These are phyloP conservation scores for Pogonomyrmex californicus DNA, from an alignment of 1,140 invertebrate species.

Conservation along the genomic window DNA sequence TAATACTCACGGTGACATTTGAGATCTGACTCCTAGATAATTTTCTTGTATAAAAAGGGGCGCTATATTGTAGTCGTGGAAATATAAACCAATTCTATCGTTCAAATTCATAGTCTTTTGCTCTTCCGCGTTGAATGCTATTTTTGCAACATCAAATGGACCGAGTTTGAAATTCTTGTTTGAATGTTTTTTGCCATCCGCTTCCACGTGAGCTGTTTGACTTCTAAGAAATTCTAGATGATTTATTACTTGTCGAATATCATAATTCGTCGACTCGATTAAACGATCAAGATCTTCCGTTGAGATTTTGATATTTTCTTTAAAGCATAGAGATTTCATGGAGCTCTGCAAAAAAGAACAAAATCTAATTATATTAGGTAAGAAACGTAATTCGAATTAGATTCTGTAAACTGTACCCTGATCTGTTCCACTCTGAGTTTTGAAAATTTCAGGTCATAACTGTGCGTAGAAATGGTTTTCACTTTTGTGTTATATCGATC, in stretches of 20 bases:
- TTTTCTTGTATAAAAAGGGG: slow-evolving; percentile 99
- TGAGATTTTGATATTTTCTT: slow-evolving; percentile 95
- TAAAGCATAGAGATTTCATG: slow-evolving; percentile 96
- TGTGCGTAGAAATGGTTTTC: slow-evolving; percentile 96
- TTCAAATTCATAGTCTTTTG: slow-evolving; percentile 93
- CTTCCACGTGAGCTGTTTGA: slow-evolving; percentile 87
- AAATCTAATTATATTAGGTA: slow-evolving; percentile 14
- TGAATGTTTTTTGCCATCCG: slow-evolving; percentile 87
- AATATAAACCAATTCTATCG: slow-evolving; percentile 97
- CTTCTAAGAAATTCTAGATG: slow-evolving; percentile 93
- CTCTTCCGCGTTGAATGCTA: slow-evolving; percentile 95
- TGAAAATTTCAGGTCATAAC: slow-evolving; percentile 96
- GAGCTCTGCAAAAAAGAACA: slow-evolving; percentile 88
- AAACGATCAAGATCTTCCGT: slow-evolving; percentile 93
- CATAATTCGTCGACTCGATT: slow-evolving; percentile 95
- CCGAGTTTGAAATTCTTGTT: slow-evolving; percentile 96
- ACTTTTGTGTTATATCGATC: slow-evolving; percentile 98
- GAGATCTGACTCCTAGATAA: slow-evolving; percentile 92
- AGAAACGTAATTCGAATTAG: slow-evolving; percentile 11
- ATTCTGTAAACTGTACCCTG: slow-evolving; percentile 88
- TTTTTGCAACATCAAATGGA: slow-evolving; percentile 97
- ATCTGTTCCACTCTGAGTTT: slow-evolving; percentile 96
- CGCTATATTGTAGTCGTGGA: slow-evolving; percentile 98
- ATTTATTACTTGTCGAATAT: slow-evolving; percentile 97
- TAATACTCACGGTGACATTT: slow-evolving; percentile 89